phyloP scores from a whole-genome alignment of 2,113 vertebrate genomes.

The Otus sunia region DNA sequence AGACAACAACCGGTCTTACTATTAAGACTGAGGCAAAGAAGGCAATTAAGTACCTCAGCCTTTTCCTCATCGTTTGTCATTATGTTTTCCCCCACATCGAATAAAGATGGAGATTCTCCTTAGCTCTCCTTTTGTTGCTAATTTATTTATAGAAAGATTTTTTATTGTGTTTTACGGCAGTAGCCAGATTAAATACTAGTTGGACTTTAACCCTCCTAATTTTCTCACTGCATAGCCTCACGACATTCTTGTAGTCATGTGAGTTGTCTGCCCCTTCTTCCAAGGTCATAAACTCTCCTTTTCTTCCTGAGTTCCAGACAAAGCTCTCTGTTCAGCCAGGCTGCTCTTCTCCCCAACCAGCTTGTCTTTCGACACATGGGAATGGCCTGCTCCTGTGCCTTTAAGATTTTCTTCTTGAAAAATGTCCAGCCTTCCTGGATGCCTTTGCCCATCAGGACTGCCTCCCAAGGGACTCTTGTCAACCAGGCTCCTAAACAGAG shows the following conservation, averaged over 20 bases:
- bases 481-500: no score
- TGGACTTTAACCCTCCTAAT: background rate
- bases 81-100: background rate
- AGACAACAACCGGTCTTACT: background rate
- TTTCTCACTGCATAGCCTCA: background rate
- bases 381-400: background rate
- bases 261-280: background rate
- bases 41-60: background rate
- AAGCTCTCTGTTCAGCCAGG: background rate
- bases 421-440: no score
- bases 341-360: background rate
- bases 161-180: no score
- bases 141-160: background rate
- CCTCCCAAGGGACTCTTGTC: no score
- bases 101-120: background rate
- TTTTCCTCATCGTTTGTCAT: background rate
- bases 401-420: background rate
- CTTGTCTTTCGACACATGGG: background rate
- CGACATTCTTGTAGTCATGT: background rate
- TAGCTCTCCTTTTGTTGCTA: background rate
- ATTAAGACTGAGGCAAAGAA: background rate
- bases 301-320: background rate
- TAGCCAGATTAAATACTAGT: no score
- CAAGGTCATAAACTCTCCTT: background rate
- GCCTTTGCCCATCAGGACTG: no score